Evolutionary conservation across 2,888 invertebrate genomes (phyloP).

Genomic region (Automeris io): DNA sequence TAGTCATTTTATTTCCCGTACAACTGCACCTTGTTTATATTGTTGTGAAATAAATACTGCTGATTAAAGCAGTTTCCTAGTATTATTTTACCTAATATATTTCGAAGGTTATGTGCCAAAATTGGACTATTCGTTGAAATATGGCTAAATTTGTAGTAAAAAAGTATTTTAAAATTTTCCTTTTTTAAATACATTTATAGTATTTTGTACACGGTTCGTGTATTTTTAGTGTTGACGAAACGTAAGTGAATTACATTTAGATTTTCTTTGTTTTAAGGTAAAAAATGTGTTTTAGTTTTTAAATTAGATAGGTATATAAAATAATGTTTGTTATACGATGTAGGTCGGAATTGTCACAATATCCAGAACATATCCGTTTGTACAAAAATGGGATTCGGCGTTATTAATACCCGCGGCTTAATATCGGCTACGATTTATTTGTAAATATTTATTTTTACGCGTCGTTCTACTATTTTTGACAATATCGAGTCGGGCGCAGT

Average conservation of each 20-base stretch:
- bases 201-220: slow-evolving; percentile 33
- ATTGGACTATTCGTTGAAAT: slow-evolving; percentile 53
- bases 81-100: slow-evolving; percentile 55
- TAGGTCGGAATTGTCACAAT: slow-evolving; percentile 30
- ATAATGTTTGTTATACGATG: slow-evolving; percentile 7
- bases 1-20: background rate
- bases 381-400: slow-evolving; percentile 49
- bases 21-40: background rate
- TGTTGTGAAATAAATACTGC: slow-evolving; percentile 6
- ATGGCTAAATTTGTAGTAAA: slow-evolving; percentile 40
- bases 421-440: slow-evolving; percentile 40
- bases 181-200: slow-evolving; percentile 22
- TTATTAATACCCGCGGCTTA: slow-evolving; percentile 55
- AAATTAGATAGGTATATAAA: slow-evolving; percentile 10
- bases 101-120: slow-evolving; percentile 64
- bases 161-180: slow-evolving; percentile 26
- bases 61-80: slow-evolving; percentile 25
- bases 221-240: slow-evolving; percentile 35
- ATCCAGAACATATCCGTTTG: slow-evolving; percentile 53
- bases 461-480: slow-evolving; percentile 20
- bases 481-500: slow-evolving; percentile 1
- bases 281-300: slow-evolving; percentile 9
- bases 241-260: slow-evolving; percentile 30
- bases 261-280: slow-evolving; percentile 6
- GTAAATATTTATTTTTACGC: slow-evolving; percentile 50